Base-by-base conservation (phyloP, 2,113 vertebrate species). In the Amphilophus citrinellus region DNA sequence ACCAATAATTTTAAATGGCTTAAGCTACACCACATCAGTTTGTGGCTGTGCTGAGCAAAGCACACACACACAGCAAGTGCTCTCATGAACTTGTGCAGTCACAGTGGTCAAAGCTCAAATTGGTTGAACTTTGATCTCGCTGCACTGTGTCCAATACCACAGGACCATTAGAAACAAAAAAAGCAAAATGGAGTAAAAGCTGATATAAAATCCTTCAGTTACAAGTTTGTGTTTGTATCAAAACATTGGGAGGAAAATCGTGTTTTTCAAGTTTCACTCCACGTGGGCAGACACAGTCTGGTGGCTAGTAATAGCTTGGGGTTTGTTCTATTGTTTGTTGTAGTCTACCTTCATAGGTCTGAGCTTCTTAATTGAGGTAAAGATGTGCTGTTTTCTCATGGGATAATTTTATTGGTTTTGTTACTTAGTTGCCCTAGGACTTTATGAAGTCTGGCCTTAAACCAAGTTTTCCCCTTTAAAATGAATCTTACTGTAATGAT, bases 1-100 rank as follows among this genome's bases (percentile, higher is more conserved):
- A 73, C 47, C 27, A 73, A 35, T 56, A n/a, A 73, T 73, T 73
- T 73, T 73, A 56, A 56, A 56, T 56, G 47, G 68, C 47, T 73
- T 73, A 56, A 32, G 15, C 15, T n/a, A 53, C 47, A 32, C 27
- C 68, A 56, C 10, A 56, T 35, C 68, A n/a, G 47, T 71, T 53
- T 71, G 66, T 53, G 18, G 44, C 66, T 32, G 24, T 20, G 24
- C 53, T 73, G 47, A 56, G 47, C 27, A 73, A 56, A 73, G 47
- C 47, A 56, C 68, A 73, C 27, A 27, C 27, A 10, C 68, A 56
- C 37, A 39, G 24, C 2, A 73, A 53, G 24, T 10, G 0, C 9
- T 53, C 44, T 32, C 66, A 53, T 53, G 27, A 73, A 44, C 11
- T 53, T 71, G 44, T 53, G 44, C 10, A 71, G 24, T 53, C 66